Evolutionary conservation across 1,140 invertebrate genomes (phyloP).

Genomic region (Rhopalosiphum padi): DNA sequence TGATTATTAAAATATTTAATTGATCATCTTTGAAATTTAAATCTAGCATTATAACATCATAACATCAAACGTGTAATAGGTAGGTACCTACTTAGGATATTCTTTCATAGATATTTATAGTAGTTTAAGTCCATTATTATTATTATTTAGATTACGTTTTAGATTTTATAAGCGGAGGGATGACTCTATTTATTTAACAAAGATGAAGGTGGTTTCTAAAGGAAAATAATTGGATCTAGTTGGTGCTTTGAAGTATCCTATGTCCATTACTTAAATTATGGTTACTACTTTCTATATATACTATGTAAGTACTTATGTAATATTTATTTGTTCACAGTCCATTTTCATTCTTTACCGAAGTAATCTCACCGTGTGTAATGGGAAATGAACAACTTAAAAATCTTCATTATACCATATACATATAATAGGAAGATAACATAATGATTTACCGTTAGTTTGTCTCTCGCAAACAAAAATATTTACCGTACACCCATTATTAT

Average conservation of each 20-base stretch:
- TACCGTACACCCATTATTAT: not conserved
- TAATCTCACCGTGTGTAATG: not conserved
- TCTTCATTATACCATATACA: not conserved
- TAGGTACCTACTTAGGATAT: not conserved
- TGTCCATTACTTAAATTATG: not conserved
- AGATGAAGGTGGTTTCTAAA: not conserved
- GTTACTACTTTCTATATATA: not conserved
- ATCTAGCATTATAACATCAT: not conserved
- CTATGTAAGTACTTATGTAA: not conserved
- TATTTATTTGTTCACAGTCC: not conserved
- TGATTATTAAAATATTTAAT: not conserved
- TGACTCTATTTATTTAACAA: not conserved
- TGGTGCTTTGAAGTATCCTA: not conserved
- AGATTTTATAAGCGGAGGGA: not conserved
- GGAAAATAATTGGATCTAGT: not conserved
- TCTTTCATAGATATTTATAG: not conserved
- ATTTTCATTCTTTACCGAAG: not conserved
- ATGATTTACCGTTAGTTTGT: not conserved
- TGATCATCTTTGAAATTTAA: not conserved
- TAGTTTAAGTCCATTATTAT: not conserved
- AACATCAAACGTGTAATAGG: not conserved
- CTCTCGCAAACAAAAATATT: not conserved
- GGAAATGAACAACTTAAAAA: not conserved
- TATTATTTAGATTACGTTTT: not conserved
- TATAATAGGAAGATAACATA: not conserved